A percentile compares a stretch with the other conserved stretches of the same genome.
Conservation (phyloP, 2,888 invertebrate species). For the Ophion slaviceki region DNA sequence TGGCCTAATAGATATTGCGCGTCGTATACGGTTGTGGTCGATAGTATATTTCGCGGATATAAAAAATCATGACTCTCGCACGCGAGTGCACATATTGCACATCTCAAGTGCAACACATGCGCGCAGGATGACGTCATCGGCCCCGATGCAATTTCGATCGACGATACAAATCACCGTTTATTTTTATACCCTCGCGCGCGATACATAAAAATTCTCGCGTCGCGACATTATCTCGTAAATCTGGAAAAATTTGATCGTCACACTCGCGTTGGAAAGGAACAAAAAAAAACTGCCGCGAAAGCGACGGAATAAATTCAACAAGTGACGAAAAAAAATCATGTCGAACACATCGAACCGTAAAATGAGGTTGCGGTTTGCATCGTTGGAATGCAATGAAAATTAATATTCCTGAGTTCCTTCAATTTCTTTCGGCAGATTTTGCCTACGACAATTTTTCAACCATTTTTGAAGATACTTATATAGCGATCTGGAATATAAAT, state of each 20-base stretch:
- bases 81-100: slow-evolving; percentile 27
- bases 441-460: too few species aligned
- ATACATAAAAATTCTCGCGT: slow-evolving; percentile 16
- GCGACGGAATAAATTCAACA: background rate
- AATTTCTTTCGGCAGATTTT: too few species aligned
- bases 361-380: too few species aligned
- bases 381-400: too few species aligned
- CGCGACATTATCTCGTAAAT: slow-evolving; percentile 19
- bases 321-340: background rate
- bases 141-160: slow-evolving; percentile 9
- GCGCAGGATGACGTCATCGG: slow-evolving; percentile 37
- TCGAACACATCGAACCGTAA: background rate
- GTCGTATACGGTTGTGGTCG: slow-evolving; percentile 14
- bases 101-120: slow-evolving; percentile 18
- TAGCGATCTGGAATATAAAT: too few species aligned
- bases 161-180: slow-evolving; percentile 26
- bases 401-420: too few species aligned
- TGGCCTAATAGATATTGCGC: slow-evolving; percentile 13
- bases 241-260: slow-evolving; percentile 1
- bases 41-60: slow-evolving; percentile 37
- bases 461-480: too few species aligned
- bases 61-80: slow-evolving; percentile 47
- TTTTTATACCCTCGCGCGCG: background rate
- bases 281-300: background rate
- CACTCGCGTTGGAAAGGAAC: background rate